Conservation (phyloP, 2,888 invertebrate species). For the Branchipolynoe longqiensis region DNA sequence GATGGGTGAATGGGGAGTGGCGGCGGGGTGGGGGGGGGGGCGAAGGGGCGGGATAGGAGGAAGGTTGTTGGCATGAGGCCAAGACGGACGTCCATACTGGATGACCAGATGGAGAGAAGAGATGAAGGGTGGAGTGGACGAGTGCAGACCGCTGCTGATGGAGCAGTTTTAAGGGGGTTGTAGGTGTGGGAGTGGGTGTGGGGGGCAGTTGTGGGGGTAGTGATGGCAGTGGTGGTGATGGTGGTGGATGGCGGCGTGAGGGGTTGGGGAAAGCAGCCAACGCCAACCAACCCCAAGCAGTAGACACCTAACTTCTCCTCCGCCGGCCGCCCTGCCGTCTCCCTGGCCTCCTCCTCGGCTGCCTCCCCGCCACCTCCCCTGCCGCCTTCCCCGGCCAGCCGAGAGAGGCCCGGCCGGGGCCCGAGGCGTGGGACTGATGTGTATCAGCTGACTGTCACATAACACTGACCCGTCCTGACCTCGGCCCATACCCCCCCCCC, state of each 20-base stretch:
- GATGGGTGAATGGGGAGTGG: not conserved
- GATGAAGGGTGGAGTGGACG: conserved; percentile 43
- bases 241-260: too few species aligned
- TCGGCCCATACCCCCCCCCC: conserved; percentile 1
- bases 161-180: conserved; percentile 5
- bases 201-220: too few species aligned
- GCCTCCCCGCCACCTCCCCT: not conserved
- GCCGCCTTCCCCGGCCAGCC: not conserved
- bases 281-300: not conserved
- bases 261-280: too few species aligned
- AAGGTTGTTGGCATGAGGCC: not conserved
- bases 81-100: conserved; percentile 31
- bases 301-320: too few species aligned
- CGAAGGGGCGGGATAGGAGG: not conserved
- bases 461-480: conserved; percentile 13
- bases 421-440: conserved; percentile 22
- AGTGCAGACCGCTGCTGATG: conserved; percentile 23
- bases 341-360: not conserved
- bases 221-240: too few species aligned
- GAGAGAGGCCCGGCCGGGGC: not conserved
- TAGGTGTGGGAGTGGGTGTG: not conserved
- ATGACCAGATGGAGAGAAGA: conserved; percentile 46
- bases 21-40: not conserved
- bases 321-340: too few species aligned
- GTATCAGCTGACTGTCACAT: conserved; percentile 48